These are phyloP conservation scores for Cyanoramphus novaezelandiae DNA, from an alignment of 2,113 vertebrate species.

Conservation along the genomic window DNA sequence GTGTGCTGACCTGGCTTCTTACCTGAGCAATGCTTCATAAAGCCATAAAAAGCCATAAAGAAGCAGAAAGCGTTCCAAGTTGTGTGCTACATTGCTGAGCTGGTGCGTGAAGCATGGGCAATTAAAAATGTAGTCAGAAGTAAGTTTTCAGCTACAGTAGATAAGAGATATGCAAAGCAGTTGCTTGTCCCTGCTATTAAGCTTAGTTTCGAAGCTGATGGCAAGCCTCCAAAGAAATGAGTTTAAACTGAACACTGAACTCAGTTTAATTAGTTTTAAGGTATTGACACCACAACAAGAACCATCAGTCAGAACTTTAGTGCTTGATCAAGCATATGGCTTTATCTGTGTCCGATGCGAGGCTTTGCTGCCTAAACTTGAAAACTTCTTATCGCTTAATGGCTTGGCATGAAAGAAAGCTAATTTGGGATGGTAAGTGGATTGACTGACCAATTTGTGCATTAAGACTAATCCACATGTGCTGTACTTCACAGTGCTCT, in stretches of 20 bases:
- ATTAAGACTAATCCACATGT: constrained; percentile 43
- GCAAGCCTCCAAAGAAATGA: constrained; percentile 17
- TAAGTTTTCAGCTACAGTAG: background rate
- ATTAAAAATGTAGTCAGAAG: constrained; percentile 21
- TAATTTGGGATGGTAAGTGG: constrained; percentile 36
- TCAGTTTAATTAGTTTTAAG: constrained; percentile 58
- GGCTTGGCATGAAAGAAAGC: constrained; percentile 39
- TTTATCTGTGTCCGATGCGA: background rate
- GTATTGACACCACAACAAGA: constrained; percentile 31
- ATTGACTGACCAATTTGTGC: constrained; percentile 53
- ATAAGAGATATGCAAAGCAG: constrained; percentile 16
- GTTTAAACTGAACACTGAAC: constrained; percentile 39
- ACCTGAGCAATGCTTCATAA: background rate
- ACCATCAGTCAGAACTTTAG: constrained; percentile 45
- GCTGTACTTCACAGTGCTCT: constrained; percentile 39
- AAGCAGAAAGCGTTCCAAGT: background rate
- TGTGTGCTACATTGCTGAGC: background rate
- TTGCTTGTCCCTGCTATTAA: constrained; percentile 27
- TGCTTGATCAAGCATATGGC: constrained; percentile 11
- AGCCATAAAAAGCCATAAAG: background rate
- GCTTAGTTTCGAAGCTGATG: constrained; percentile 1
- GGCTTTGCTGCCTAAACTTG: constrained; percentile 36
- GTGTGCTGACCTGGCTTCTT: background rate
- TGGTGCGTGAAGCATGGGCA: background rate
- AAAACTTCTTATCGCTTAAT: constrained; percentile 63